Evolutionary conservation across 92 coral and sea anemone species (phyloP), one percentile per base, ranked within the genome.

Genomic region (Siderastrea radians): DNA sequence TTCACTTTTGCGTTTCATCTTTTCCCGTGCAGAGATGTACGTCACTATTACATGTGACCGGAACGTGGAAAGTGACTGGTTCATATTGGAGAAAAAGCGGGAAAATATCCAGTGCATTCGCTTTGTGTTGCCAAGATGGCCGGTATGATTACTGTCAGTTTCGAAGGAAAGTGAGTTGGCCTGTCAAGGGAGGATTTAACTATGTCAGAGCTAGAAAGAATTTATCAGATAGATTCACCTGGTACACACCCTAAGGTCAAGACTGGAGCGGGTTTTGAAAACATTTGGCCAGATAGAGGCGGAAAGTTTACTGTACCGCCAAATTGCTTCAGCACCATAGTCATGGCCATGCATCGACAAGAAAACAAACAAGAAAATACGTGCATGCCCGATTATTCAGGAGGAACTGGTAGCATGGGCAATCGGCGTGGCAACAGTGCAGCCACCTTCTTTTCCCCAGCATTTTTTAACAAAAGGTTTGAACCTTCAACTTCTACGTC

Each of bases 351-450:
- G 89, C 72, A 77, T 52, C 79, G 72, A 63, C 64, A 85, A 45
- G 76, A 26, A 26, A 26, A 64, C 6, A 68, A 67, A 4, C 75
- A 64, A 46, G 89, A 73, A 73, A 7, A 46, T 15, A 73, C 8
- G 61, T 73, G n/a, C 60, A 51, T 73, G 77, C 77, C 77, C 77
- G 13, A 46, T 44, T 8, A 45, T 69, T 17, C 57, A 73, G 61
- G 53, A 6, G 61, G 11, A 38, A 4, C 14, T 71, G 75, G 54
- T 73, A 73, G 16, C 12, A 1, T 61, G n/a, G 77, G 77, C 8
- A 61, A 60, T 5, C 61, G 89, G 44, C 67, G 89, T 49, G 89
- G 83, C 16, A 85, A 85, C 83, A 85, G 68, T 77, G 83, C 89
- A 65, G 74, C 75, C 5, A 58, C 84, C 1, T 45, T 60, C 59